Base-by-base conservation (phyloP, 2,797 vertebrate species). In the Phrynocephalus guinanensis region DNA sequence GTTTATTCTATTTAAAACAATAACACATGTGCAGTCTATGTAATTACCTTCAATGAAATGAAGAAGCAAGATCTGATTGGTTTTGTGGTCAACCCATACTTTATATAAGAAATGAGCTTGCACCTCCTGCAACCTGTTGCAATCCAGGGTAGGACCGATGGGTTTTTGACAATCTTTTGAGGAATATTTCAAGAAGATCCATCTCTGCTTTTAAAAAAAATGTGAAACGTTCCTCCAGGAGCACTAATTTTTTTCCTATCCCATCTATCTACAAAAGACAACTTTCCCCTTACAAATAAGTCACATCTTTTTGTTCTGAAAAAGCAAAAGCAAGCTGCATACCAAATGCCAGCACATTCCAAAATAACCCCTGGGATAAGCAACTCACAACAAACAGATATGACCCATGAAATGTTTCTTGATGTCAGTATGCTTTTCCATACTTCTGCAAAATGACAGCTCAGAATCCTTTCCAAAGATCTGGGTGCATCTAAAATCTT, bases 401-500 rank as follows among this genome's bases (percentile, higher is more conserved):
- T 30, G 78, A 48, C 26, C 22, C 70, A 84, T 87, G 88, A 79
- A 93, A 92, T 70, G 9, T 92, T 94, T 95, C 90, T 92, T 83
- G 82, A 89, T 44, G 52, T 66, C 83, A 81, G 33, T 76, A 82
- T 86, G 38, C 79, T 93, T 94, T 71, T 72, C 81, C 38, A 82
- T 87, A 93, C 92, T 87, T 90, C 83, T 92, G 90, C 86, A 92
- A 84, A 89, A 78, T 90, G 80, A 91, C 89, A 91, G 48, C 63
- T 89, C 50, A 86, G 79, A 72, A 91, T 85, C 81, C 8, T 30
- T 90, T 92, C 87, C 91, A 91, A 90, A 77, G 15, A 2, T 2
- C 1, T 33, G 86, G 77, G 28, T 87, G 66, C 0, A 3, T 70
- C 78, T 28, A 87, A 67, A 30, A 89, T 80, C 72, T 26, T 50